Evolutionary conservation across 2,888 invertebrate species (phyloP), one percentile per base, ranked within the genome.

Genomic region (Drosophila sordidula): DNA sequence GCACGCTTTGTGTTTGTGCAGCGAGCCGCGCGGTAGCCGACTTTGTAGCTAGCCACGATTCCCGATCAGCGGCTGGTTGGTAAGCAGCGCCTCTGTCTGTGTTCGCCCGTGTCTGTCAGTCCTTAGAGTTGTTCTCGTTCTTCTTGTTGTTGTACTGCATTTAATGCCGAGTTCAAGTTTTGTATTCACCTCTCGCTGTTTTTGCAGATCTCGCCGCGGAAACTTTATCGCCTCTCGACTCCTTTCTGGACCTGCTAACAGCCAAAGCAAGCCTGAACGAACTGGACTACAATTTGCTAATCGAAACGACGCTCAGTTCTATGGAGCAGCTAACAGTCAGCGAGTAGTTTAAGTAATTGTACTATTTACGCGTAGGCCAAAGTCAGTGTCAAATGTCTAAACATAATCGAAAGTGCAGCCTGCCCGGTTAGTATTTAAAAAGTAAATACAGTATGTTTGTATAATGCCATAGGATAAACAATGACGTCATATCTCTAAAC

Each of bases 261-360:
- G 97, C 97, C 6, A 97, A 97, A 93, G 97, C 97, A 12, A 97
- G 96, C 90, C 94, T 97, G 68, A 95, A 96, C 70, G 97, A 97
- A 89, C 92, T 97, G 81, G 97, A 97, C 92, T 96, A 97, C 91
- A 96, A 96, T 84, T 93, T 97, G 68, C 93, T 97, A 46, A 96
- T 97, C 79, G 97, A 97, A 92, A 96, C 97, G 12, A 97, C 97
- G 25, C 83, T 92, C 18, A 90, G 91, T 38, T 92, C 92, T 29
- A 87, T 92, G 84, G 91, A 92, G 25, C 88, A 90, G 45, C 77
- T 91, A 25, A 88, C 84, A 55, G 61, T 83, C 39, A 64, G 57
- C 9, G 81, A 75, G 6, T 74, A 80, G 44, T 8, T 26, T 1
- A 34, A n/a, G 1, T 44, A 49, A 45, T 2, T 46, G 25, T 39